Percentiles rank a stretch among this genome's conserved stretches.
phyloP scores from a whole-genome alignment of 2,888 invertebrate genomes.

The Drosophila mimetica region DNA sequence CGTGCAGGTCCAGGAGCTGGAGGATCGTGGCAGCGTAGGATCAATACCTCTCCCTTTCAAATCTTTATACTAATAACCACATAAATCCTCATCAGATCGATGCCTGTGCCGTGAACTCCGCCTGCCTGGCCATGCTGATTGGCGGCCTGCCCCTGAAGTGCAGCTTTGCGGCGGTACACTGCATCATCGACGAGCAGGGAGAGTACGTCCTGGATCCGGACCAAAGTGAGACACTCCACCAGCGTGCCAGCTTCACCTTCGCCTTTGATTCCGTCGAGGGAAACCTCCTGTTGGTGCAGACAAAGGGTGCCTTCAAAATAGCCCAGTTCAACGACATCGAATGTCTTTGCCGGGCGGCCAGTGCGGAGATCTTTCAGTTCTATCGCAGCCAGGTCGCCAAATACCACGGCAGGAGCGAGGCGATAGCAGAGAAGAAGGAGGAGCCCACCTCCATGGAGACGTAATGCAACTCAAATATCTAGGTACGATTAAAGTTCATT shows the following conservation, averaged over 20 bases:
- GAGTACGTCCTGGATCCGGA: constrained; percentile 88
- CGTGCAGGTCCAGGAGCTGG: constrained; percentile 93
- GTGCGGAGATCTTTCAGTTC: constrained; percentile 89
- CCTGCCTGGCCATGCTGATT: constrained; percentile 92
- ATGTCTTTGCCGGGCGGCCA: constrained; percentile 88
- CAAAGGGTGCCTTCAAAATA: constrained; percentile 89
- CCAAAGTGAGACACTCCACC: constrained; percentile 85
- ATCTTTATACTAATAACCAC: not conserved
- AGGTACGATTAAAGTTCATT: constrained; percentile 46
- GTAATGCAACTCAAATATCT: constrained; percentile 9
- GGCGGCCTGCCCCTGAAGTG: constrained; percentile 93
- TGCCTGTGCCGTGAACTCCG: constrained; percentile 92
- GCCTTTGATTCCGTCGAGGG: constrained; percentile 89
- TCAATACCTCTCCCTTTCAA: too few species aligned
- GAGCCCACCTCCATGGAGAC: constrained; percentile 12
- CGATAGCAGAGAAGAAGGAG: constrained; percentile 14
- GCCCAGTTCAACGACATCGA: constrained; percentile 89
- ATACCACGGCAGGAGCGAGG: constrained; percentile 60
- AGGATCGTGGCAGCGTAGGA: constrained; percentile 91
- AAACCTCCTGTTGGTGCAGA: constrained; percentile 87
- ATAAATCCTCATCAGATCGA: constrained; percentile 86
- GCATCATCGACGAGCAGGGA: constrained; percentile 88
- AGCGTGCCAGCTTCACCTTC: constrained; percentile 88
- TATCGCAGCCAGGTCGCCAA: constrained; percentile 85
- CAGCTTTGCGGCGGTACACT: constrained; percentile 91